phyloP scores from a whole-genome alignment of 2,797 vertebrate species.

The Enteromius anoplus region DNA sequence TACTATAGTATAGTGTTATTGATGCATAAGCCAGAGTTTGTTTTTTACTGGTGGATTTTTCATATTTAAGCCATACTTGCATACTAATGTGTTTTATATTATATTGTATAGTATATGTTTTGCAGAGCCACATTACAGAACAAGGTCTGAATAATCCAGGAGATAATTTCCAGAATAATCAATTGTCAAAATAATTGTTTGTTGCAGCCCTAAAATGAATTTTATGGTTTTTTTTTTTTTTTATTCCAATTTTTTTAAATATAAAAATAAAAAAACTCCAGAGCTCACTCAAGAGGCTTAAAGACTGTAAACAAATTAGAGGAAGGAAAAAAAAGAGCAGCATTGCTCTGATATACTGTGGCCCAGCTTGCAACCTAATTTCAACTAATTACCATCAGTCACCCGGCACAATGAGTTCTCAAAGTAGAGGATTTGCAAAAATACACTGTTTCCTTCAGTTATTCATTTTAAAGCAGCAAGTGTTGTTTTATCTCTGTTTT shows the following conservation, averaged over 20 bases:
- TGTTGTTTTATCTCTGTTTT: conserved; percentile 41
- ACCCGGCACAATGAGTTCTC: conserved; percentile 41
- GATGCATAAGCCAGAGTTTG: too few relatives aligned
- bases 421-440: conserved; percentile 38
- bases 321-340: conserved; percentile 23
- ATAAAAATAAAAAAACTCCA: conserved; percentile 29
- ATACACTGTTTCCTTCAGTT: not conserved
- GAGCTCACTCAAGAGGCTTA: conserved; percentile 44
- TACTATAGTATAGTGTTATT: not conserved
- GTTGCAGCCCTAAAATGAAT: not conserved
- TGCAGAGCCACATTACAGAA: not conserved
- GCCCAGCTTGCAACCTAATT: conserved; percentile 54
- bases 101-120: not conserved
- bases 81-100: not conserved
- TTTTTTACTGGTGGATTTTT: not conserved
- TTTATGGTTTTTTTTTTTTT: not conserved
- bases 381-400: conserved; percentile 57
- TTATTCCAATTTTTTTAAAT: conserved; percentile 35
- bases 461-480: conserved; percentile 43
- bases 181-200: not conserved
- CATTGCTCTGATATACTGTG: conserved; percentile 38
- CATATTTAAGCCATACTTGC: not conserved
- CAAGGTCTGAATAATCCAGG: not conserved
- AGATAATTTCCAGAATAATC: not conserved
- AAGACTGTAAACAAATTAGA: conserved; percentile 57